Evolutionary conservation across 2,797 vertebrate species (phyloP), one percentile per base, ranked within the genome.

Genomic region (Coluber constrictor): DNA sequence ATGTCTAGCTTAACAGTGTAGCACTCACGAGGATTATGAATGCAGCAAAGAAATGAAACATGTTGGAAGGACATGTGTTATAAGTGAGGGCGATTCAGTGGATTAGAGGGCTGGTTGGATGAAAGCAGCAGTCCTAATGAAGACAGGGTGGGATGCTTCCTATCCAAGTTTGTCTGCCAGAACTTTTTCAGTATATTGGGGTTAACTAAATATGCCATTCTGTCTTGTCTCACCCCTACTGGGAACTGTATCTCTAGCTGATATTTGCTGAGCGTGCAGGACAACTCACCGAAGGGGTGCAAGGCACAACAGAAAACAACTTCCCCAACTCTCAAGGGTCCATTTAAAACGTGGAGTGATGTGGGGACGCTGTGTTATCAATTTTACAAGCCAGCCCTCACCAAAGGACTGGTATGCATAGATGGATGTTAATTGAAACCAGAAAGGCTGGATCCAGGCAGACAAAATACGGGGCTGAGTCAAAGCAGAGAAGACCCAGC

Each of bases 401-500:
- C 37, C 51, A 25, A 60, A 61, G 94, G 60, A 1, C 89, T 63
- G 25, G 90, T 86, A 88, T 47, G 47, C 88, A 63, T 16, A 37
- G 74, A 90, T 9, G 60, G 92, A 32, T 74, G 51, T 25, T 94
- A 55, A 59, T 0, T 92, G 90, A 94, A 91, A 94, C 92, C 96
- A 97, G 95, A 91, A 94, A 93, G 93, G 27, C 54, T 91, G 63
- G 54, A 86, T 63, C 90, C 0, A 0, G 91, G 5, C 94, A 95
- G 95, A 90, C 90, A 92, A 92, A 94, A 91, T 93, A 92, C 47
- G 47, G 90, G 59, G 87, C 90, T 20, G 92, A 94, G 86, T 91
- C 94, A 94, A 91, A 0, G 29, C 74, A 79, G 0, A 88, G 32
- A n/a, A 88, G 10, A 37, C 0, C n/a, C 0, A 23, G 92, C 93